Percentiles rank a stretch among this genome's conserved stretches.
Evolutionary conservation across 2,797 vertebrate species (phyloP).

Genomic region (Eulemur albifrons): DNA sequence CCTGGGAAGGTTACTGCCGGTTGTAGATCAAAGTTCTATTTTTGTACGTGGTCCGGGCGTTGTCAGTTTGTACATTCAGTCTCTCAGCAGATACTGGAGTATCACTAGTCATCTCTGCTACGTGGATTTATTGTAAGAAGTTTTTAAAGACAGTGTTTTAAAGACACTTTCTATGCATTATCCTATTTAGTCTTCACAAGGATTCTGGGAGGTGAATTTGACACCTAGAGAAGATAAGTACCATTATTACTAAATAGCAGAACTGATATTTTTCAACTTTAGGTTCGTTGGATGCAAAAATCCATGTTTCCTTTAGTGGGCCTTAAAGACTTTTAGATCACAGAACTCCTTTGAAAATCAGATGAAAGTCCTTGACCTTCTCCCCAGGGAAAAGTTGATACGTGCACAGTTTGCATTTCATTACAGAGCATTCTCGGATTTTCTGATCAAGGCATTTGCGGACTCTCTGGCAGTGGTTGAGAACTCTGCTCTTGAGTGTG

Average conservation of each 20-base stretch:
- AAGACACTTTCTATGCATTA: not conserved
- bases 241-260: not conserved
- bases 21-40: not conserved
- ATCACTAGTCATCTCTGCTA: not conserved
- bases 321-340: not conserved
- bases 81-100: not conserved
- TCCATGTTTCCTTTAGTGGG: not conserved
- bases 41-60: not conserved
- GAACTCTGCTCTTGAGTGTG: too few relatives aligned
- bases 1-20: not conserved
- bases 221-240: not conserved
- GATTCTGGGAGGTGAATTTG: not conserved
- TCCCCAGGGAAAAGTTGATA: not conserved
- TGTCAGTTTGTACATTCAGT: not conserved
- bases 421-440: not conserved
- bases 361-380: not conserved
- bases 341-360: not conserved
- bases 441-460: not conserved
- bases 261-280: not conserved
- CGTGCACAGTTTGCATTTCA: rapidly evolving
- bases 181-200: not conserved
- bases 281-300: not conserved
- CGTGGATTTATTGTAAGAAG: not conserved
- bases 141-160: not conserved
- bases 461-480: not conserved